Base-by-base conservation (phyloP, 2,113 vertebrate genomes). In the Heloderma charlesbogerti region DNA sequence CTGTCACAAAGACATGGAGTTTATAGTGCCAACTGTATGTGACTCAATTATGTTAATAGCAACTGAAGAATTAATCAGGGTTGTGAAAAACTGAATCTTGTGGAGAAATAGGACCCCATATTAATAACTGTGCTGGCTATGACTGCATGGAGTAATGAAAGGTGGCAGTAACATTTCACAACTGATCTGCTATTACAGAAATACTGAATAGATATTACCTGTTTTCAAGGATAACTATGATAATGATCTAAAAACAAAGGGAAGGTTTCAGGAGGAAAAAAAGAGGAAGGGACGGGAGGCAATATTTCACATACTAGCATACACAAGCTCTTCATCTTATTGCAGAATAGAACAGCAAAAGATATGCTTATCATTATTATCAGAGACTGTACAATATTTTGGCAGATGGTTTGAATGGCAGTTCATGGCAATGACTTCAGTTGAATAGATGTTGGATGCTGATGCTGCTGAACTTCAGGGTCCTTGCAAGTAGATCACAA, bases 151-250 rank as follows among this genome's bases (percentile, higher is more conserved):
- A 15, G 43, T 71, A 86, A 51, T 86, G 63, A 48, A 86, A 86
- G 29, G 31, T 69, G 66, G 34, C 63, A 69, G 43, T 34, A 84
- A 20, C 43, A n/a, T 86, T 86, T 86, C 51, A 69, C 40, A 71
- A 51, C 2, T 69, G 34, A 34, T 29, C 6, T 84, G 88, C 90
- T 82, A 78, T 84, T 91, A 91, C 29, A 93, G 88, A 66, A 84
- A 54, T 48, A 71, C 31, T 78, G 63, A 89, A 80, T 51, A 81
- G 63, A 71, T 67, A 69, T 88, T 80, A n/a, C 89, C n/a, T 74
- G 9, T 34, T 90, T 86, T 54, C 34, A 92, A 93, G 66, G 69
- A 88, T 69, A 80, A 29, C 40, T n/a, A 81, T 69, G 29, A 78
- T 45, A 45, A 34, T 67, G 9, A 69, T 69, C 63, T 27, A 48